These are phyloP conservation scores for Trissolcus basalis DNA, from an alignment of 1,140 invertebrate species.

Conservation along the genomic window DNA sequence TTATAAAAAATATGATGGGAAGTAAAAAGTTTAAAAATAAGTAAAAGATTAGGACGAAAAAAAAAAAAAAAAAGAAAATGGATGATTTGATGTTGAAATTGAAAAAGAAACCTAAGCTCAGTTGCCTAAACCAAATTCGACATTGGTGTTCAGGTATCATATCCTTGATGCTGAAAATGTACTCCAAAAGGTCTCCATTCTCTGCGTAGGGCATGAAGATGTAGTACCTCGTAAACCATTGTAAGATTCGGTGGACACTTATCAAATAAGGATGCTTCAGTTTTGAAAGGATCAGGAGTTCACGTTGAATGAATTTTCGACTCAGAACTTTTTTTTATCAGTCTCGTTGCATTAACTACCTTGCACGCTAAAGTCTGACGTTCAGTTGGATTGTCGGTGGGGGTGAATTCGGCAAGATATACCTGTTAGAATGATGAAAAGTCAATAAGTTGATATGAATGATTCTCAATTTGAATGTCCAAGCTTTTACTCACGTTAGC, in stretches of 20 bases:
- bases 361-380: conserved; percentile 22
- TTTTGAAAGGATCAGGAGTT: conserved; percentile 82
- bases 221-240: conserved; percentile 80
- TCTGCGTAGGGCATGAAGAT: conserved; percentile 83
- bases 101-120: conserved; percentile 74
- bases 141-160: conserved; percentile 79
- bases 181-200: conserved; percentile 82
- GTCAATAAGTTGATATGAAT: too few species aligned
- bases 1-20: neutral
- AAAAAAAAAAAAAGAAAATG: too few species aligned
- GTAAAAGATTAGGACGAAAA: too few species aligned
- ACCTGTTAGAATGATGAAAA: too few species aligned
- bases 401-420: conserved; percentile 22
- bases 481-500: conserved; percentile 25
- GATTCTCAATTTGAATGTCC: too few species aligned
- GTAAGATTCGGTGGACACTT: conserved; percentile 81
- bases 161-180: conserved; percentile 79
- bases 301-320: conserved; percentile 84
- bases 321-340: conserved; percentile 29
- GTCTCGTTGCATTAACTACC: conserved; percentile 18
- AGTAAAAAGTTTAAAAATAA: too few species aligned
- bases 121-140: conserved; percentile 83
- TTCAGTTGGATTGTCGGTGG: conserved; percentile 9
- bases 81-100: too few species aligned
- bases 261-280: conserved; percentile 85